Evolutionary conservation across 2,113 vertebrate genomes (phyloP), one percentile per base, ranked within the genome.

Genomic region (Lipotes vexillifer): DNA sequence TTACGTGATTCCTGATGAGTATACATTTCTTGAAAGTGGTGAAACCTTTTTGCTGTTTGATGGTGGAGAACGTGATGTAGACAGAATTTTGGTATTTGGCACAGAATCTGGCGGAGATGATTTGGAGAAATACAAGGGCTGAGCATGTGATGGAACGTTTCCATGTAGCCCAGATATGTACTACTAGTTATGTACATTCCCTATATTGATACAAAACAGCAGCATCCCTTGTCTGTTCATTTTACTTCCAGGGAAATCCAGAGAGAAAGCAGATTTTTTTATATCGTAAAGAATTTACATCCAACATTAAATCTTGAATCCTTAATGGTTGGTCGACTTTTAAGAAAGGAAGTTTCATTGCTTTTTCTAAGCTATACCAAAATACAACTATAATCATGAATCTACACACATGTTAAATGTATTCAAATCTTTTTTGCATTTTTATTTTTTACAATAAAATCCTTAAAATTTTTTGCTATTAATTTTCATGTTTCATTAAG

Each of bases 141-240:
- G 77, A 13, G 21, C 52, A 2, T 9, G 23, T 5, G 52, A 10
- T 9, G n/a, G n/a, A 25, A 15, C 23, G 9, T 27, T 15, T 57
- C 52, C 3, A 14, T 1, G 1, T 9, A 7, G 23, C 52, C n/a
- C 77, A 17, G n/a, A 21, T 0, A 2, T n/a, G 21, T 27, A 23
- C 77, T 21, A 1, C 75, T 2, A 10, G 21, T 1, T 5, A 27
- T 5, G 7, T 5, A 15, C 1, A 4, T 23, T 57, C n/a, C 52
- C 1, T 80, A 15, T 9, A 17, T 9, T 9, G 33, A 5, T 25
- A 25, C 36, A 52, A 80, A 77, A 27, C 21, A 81, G 52, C n/a
- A 27, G 77, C 77, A 5, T 57, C 23, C 52, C 20, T 25, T 55
- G 75, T 27, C 33, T 23, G 49, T n/a, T 55, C 49, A 52, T 36